These are phyloP conservation scores for Sigmodon hispidus DNA, from an alignment of 2,113 vertebrate species.

Conservation along the genomic window DNA sequence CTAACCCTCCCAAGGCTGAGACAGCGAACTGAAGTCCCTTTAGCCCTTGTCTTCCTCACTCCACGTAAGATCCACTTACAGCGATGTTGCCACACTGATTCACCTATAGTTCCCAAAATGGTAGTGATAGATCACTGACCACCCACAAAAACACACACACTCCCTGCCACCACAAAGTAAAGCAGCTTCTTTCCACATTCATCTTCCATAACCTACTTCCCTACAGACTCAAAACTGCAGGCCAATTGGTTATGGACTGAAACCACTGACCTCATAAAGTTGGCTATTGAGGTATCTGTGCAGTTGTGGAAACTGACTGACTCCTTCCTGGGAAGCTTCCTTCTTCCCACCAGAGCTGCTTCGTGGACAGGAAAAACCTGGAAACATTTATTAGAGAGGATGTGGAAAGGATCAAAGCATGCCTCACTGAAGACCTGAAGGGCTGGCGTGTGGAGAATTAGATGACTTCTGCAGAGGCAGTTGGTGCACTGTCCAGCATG, in stretches of 20 bases:
- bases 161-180: neutral
- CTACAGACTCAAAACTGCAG: neutral
- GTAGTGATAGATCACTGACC: neutral
- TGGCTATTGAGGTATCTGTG: neutral
- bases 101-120: neutral
- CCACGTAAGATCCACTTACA: neutral
- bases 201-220: neutral
- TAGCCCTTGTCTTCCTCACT: too few species aligned
- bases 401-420: neutral
- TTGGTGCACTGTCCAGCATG: neutral
- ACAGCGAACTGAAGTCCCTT: neutral
- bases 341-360: neutral
- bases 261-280: neutral
- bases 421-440: neutral
- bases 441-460: neutral
- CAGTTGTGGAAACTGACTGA: neutral
- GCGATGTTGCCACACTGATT: neutral
- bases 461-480: neutral
- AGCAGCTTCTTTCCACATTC: neutral
- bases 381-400: neutral
- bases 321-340: neutral
- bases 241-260: neutral
- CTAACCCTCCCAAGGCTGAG: neutral
- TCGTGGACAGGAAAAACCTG: neutral
- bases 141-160: neutral